Percentiles rank a stretch among this genome's conserved stretches.
Conservation (phyloP, 92 coral and sea anemone genomes). For the Porites rus region DNA sequence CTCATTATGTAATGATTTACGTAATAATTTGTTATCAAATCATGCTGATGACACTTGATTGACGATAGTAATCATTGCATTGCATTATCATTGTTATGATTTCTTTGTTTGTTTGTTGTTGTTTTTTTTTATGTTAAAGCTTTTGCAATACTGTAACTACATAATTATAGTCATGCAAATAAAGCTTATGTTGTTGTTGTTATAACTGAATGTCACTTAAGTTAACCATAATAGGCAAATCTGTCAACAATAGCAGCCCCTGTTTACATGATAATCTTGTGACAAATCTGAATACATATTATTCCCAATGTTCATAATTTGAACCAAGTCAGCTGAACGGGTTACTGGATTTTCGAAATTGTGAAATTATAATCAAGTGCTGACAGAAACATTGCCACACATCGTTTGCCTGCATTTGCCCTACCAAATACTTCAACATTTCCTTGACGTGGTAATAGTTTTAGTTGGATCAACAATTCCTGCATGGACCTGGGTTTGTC, state of each 20-base stretch:
- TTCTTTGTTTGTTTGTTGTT: no score
- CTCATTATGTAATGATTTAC: no score
- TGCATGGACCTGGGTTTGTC: conserved; percentile 15
- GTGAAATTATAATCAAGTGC: conserved; percentile 23
- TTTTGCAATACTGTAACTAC: no score
- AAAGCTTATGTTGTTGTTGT: no score
- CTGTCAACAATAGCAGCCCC: conserved; percentile 47
- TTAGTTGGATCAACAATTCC: conserved; percentile 34
- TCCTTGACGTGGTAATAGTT: conserved; percentile 39
- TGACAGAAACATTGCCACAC: conserved; percentile 58
- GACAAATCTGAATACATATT: conserved; percentile 54
- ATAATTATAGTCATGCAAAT: no score
- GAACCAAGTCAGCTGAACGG: conserved; percentile 48
- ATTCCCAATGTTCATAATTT: conserved; percentile 56
- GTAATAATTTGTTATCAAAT: no score
- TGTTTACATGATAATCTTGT: conserved; percentile 22
- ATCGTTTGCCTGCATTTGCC: conserved; percentile 51
- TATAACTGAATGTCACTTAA: neutral
- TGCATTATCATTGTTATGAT: no score
- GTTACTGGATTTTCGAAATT: conserved; percentile 25
- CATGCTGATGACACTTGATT: no score
- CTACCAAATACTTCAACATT: conserved; percentile 42
- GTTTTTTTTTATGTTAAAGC: no score
- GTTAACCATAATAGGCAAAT: conserved; percentile 46
- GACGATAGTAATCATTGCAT: no score